These are phyloP conservation scores for Protomyctophum bolini DNA, from an alignment of 2,113 vertebrate genomes.

Conservation along the genomic window DNA sequence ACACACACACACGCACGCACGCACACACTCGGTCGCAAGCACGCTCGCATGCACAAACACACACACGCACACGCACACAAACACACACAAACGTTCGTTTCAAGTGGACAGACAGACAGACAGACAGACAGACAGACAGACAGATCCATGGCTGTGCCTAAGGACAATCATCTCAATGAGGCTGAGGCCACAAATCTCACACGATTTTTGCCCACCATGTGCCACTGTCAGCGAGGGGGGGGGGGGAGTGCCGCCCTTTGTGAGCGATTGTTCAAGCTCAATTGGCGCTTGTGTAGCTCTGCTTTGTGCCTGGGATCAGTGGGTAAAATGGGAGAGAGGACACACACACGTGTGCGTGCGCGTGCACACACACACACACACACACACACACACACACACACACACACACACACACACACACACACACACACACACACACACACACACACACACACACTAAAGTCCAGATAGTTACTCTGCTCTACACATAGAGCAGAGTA, in stretches of 20 bases:
- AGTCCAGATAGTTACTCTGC: too few relatives aligned
- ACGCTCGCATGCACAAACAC: too few relatives aligned
- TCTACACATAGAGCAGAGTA: too few relatives aligned
- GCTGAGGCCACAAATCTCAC: slow-evolving; percentile 4
- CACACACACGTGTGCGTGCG: too few relatives aligned
- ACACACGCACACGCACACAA: too few relatives aligned
- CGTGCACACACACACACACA: slow-evolving; percentile 17
- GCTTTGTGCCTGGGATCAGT: slow-evolving; percentile 73
- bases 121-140: not conserved
- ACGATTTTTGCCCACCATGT: slow-evolving; percentile 9
- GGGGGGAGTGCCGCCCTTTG: slow-evolving; percentile 61
- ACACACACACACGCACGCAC: too few relatives aligned
- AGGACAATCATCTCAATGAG: not conserved
- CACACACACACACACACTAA: too few relatives aligned
- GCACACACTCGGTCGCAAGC: too few relatives aligned
- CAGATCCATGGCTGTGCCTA: too few relatives aligned
- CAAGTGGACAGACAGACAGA: not conserved
- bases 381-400: slow-evolving; percentile 8
- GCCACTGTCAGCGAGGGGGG: slow-evolving; percentile 38
- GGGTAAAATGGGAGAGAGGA: slow-evolving; percentile 66
- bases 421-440: too few relatives aligned
- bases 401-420: too few relatives aligned
- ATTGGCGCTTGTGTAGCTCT: slow-evolving; percentile 62
- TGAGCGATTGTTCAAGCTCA: slow-evolving; percentile 73
- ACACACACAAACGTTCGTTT: too few relatives aligned